Percentiles rank a stretch among this genome's conserved stretches.
Conservation (phyloP, 1,140 invertebrate genomes). For the Triops cancriformis region DNA sequence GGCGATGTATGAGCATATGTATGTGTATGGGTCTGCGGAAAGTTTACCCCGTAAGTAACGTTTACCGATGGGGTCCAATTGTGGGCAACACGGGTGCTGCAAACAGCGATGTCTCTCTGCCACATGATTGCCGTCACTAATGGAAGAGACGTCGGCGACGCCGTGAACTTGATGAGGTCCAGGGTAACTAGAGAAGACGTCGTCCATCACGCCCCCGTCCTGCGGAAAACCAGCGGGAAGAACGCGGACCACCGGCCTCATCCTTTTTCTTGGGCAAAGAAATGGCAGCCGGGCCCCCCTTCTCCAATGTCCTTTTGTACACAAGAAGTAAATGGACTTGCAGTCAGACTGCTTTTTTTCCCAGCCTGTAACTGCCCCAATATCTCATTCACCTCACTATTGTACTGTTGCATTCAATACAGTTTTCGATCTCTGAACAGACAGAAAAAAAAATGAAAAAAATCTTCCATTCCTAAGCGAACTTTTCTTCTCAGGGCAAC, state of each 20-base stretch:
- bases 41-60: background rate
- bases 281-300: background rate
- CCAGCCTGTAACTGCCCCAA: background rate
- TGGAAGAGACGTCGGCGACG: conserved; percentile 6
- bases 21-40: background rate
- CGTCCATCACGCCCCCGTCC: conserved; percentile 9
- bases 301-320: background rate
- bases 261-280: background rate
- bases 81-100: background rate
- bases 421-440: background rate
- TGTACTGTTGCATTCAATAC: background rate
- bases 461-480: background rate
- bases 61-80: background rate
- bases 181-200: background rate
- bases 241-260: background rate
- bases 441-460: background rate
- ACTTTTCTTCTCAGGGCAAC: background rate
- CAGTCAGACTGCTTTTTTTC: background rate
- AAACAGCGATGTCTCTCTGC: background rate
- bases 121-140: background rate
- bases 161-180: conserved; percentile 7
- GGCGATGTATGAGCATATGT: background rate
- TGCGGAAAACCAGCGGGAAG: background rate
- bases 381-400: background rate
- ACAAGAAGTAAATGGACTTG: background rate